Conservation (phyloP, 2,888 invertebrate genomes). For the Drosophila eohydei region DNA sequence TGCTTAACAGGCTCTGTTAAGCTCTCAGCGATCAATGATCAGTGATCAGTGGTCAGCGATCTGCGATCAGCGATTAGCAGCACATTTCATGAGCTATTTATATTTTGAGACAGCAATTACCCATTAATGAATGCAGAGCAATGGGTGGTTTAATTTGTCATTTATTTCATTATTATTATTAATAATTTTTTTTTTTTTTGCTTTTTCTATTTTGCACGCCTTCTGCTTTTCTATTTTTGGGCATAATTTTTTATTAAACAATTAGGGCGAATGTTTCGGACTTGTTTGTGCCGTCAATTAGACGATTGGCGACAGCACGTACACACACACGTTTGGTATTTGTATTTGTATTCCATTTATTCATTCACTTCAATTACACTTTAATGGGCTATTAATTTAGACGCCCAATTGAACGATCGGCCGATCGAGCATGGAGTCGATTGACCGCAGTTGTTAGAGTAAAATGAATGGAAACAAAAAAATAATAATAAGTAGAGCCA, state of each 20-base stretch:
- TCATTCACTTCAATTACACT: conserved; percentile 64
- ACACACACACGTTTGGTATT: neutral
- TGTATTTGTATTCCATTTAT: conserved; percentile 38
- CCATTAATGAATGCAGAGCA: conserved; percentile 28
- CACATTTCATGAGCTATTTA: conserved; percentile 23
- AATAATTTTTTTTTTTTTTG: conserved; percentile 9
- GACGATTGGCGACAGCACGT: conserved; percentile 15
- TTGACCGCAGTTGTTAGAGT: conserved; percentile 5
- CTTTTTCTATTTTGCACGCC: conserved; percentile 44
- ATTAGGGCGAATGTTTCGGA: conserved; percentile 43
- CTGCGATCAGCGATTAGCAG: conserved; percentile 17
- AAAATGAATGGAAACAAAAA: neutral
- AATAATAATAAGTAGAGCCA: too few species aligned
- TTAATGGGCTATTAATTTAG: conserved; percentile 59
- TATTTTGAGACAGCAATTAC: conserved; percentile 29
- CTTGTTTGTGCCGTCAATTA: conserved; percentile 50
- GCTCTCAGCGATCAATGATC: conserved; percentile 13
- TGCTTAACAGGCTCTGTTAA: conserved; percentile 8
- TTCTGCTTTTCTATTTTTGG: conserved; percentile 54
- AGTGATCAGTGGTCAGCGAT: conserved; percentile 1
- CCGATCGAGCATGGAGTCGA: conserved; percentile 35
- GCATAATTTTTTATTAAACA: conserved; percentile 66
- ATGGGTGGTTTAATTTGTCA: conserved; percentile 25
- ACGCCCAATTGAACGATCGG: conserved; percentile 58
- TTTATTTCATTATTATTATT: conserved; percentile 21